Conservation (phyloP, 1,140 invertebrate genomes). For the Armadillidium nasatum region DNA sequence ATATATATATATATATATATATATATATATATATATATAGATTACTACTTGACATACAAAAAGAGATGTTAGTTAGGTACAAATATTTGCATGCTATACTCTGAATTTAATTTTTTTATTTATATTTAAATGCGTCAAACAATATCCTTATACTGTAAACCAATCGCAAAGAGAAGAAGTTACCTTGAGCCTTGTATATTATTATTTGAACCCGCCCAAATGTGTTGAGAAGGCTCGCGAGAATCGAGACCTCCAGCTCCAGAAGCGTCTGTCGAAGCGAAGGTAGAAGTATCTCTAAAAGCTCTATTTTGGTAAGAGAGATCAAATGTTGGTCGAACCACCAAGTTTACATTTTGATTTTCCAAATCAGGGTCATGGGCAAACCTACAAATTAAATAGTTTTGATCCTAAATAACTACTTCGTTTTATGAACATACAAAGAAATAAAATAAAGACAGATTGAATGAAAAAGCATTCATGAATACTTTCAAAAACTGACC, state of each 20-base stretch:
- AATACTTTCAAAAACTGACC: no score
- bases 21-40: no score
- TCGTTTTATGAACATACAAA: no score
- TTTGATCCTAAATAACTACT: no score
- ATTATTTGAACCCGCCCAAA: conserved; percentile 1
- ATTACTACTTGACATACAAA: no score
- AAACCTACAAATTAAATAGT: conserved; percentile 34
- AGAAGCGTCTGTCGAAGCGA: conserved; percentile 16
- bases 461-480: no score
- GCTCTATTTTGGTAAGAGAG: conserved; percentile 49
- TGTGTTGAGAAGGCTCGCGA: neutral
- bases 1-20: no score
- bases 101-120: no score
- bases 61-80: no score
- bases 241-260: neutral
- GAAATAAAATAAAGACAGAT: no score
- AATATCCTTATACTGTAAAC: neutral
- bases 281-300: conserved; percentile 38
- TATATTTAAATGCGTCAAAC: no score
- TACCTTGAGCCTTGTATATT: conserved; percentile 1
- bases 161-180: neutral
- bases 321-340: conserved; percentile 48
- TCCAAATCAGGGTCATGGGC: conserved; percentile 46
- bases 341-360: conserved; percentile 46
- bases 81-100: no score